Conservation (phyloP, 2,888 invertebrate species). For the Ceramica pisi region DNA sequence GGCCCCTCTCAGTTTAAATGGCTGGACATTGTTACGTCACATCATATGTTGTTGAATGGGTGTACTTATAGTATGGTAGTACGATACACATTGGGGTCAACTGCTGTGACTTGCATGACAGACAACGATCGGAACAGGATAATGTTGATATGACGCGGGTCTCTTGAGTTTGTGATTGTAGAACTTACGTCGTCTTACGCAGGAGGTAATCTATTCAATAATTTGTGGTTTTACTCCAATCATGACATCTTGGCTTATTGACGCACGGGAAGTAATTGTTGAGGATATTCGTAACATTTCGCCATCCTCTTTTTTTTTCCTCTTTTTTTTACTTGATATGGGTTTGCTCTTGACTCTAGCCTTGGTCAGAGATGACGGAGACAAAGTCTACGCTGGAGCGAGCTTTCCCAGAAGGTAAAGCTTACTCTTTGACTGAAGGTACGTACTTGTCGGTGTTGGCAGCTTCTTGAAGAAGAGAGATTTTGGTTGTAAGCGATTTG, state of each 20-base stretch:
- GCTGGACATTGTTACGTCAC: conserved; percentile 7
- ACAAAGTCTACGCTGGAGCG: too few species aligned
- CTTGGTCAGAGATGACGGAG: too few species aligned
- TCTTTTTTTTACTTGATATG: too few species aligned
- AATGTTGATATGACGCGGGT: conserved; percentile 33
- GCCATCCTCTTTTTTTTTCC: background rate
- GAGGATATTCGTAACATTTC: background rate
- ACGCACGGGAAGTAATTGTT: conserved; percentile 42
- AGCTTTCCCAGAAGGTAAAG: too few species aligned
- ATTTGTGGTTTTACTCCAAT: conserved; percentile 46
- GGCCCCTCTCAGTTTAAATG: conserved; percentile 2
- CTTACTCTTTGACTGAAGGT: background rate
- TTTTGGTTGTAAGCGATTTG: background rate
- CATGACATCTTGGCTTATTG: conserved; percentile 28
- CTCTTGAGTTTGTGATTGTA: background rate
- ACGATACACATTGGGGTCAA: conserved; percentile 11
- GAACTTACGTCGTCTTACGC: conserved; percentile 10
- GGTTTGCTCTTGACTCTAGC: too few species aligned
- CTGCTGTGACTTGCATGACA: background rate
- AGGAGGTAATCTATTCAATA: conserved; percentile 19
- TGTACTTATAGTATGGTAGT: background rate
- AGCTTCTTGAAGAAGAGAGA: background rate
- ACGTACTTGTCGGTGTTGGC: background rate
- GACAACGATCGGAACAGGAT: conserved; percentile 25
- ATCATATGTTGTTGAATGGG: conserved; percentile 7